Evolutionary conservation across 2,797 vertebrate genomes (phyloP), one percentile per base, ranked within the genome.

Genomic region (Echiichthys vipera): DNA sequence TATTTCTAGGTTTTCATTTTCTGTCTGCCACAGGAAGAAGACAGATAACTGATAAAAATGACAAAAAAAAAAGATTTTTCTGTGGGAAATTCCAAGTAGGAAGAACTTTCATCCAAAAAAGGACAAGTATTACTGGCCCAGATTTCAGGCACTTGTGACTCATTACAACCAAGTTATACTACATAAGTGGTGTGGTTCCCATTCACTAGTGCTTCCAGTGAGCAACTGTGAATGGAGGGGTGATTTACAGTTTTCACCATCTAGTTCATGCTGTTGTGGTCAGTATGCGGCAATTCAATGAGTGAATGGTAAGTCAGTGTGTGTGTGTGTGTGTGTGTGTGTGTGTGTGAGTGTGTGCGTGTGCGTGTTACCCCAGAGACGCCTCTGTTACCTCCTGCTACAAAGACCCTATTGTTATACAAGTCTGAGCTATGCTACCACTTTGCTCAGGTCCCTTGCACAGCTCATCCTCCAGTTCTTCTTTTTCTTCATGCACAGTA

Each of bases 381-480:
- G 30, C 73, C 63, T 80, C 76, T 81, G 59, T 79, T 85, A 87
- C 86, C 81, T 81, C 61, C 46, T 72, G 72, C 71, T 81, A 81
- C 92, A 91, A 87, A 80, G 81, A 78, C 66, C 24, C 74, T 53
- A 53, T 84, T 87, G 84, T 91, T 88, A 59, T 59, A 78, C 56
- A 71, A 80, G 78, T 63, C 67, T 55, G 27, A 73, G 56, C 75
- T 74, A 55, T 80, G 64, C 62, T 69, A 57, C 77, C 66, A 73
- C 54, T 77, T 74, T 59, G 32, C 64, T 66, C 47, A 74, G 67
- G 51, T 74, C 68, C 24, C 25, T 67, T 11, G 49, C 65, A 51
- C n/a, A 27, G 45, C 22, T 80, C 61, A 77, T 71, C 56, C 24
- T 34, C 18, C n/a, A 78, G 59, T 39, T 69, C 13, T 32, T 71